Percentiles rank a stretch among this genome's conserved stretches.
Conservation (phyloP, 2,888 invertebrate species). For the Cephus rjabovi region DNA sequence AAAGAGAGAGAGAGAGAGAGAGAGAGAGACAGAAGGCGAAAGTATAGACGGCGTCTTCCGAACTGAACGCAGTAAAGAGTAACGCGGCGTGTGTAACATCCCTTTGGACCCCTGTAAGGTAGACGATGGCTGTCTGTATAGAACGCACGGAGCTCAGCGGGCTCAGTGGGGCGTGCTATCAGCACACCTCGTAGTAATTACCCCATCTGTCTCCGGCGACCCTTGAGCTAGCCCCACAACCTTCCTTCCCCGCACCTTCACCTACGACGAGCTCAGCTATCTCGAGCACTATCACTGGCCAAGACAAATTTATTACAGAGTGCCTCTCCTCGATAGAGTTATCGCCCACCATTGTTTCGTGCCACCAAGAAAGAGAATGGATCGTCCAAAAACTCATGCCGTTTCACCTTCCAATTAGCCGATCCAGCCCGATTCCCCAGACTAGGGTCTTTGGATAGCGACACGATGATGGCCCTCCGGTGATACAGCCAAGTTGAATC, state of each 20-base stretch:
- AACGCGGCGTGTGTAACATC: background rate
- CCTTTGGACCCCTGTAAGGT: slow-evolving; percentile 6
- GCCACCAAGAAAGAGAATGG: background rate
- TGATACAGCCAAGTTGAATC: background rate
- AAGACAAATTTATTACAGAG: slow-evolving; percentile 51
- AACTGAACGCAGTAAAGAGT: background rate
- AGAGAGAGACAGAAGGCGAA: slow-evolving; percentile 4
- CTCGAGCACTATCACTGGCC: slow-evolving; percentile 43
- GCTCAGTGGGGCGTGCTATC: slow-evolving; percentile 44
- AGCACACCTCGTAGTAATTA: slow-evolving; percentile 49
- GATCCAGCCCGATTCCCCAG: background rate
- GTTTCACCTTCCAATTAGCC: background rate
- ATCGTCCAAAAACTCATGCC: background rate
- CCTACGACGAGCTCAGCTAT: slow-evolving; percentile 36
- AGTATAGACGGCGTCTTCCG: slow-evolving; percentile 3
- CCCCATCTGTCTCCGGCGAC: slow-evolving; percentile 50
- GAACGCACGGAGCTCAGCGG: slow-evolving; percentile 23
- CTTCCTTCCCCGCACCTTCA: slow-evolving; percentile 26
- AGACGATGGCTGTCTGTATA: slow-evolving; percentile 17
- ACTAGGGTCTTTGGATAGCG: background rate
- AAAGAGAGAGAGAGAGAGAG: slow-evolving; percentile 5
- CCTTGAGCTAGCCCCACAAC: slow-evolving; percentile 37
- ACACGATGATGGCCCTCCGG: background rate
- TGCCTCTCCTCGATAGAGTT: slow-evolving; percentile 32
- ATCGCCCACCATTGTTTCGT: slow-evolving; percentile 20